Evolutionary conservation across 2,888 invertebrate species (phyloP), one percentile per base, ranked within the genome.

Genomic region (Yponomeuta malinellus): DNA sequence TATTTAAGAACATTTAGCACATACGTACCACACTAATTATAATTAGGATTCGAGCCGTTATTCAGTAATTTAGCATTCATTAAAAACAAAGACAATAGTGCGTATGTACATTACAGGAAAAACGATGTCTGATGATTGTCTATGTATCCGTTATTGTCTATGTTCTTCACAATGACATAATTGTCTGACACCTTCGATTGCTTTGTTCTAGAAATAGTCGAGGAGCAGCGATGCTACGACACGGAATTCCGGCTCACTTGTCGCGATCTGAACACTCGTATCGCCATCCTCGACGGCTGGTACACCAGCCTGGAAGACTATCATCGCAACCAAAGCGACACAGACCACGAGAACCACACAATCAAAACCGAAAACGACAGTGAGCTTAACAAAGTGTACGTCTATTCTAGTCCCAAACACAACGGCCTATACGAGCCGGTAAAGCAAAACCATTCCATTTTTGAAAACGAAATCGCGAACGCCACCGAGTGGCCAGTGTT

Each of bases 241-340:
- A 93, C 88, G 81, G 92, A 92, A 78, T 93, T 95, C 78, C 90
- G 94, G 33, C 85, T 95, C 68, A 95, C 94, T 5, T 95, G 95
- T 77, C 93, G 94, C 48, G 93, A 93, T 73, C 82, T 95, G 74
- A 93, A 94, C 82, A 92, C 94, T 2, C 93, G 94, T 79, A 93
- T 95, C 73, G 95, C 94, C 63, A 89, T 95, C 59, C 83, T 95
- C 76, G 94, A 94, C 77, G 94, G 93, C n/a, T 93, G 93, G 84
- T 95, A 94, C 82, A 90, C 91, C 72, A 79, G 90, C 66, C 68
- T 77, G 71, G 84, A 86, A 69, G 82, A 90, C 73, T 84, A 85
- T 89, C 79, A 81, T 75, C 82, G 73, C 63, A 74, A 76, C 86
- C 72, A 84, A 91, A 69, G 78, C 90, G 73, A 86, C 88, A 15